A percentile compares a stretch with the other conserved stretches of the same genome.
Conservation (phyloP, 2,888 invertebrate genomes). For the Drosophila meridionalis region DNA sequence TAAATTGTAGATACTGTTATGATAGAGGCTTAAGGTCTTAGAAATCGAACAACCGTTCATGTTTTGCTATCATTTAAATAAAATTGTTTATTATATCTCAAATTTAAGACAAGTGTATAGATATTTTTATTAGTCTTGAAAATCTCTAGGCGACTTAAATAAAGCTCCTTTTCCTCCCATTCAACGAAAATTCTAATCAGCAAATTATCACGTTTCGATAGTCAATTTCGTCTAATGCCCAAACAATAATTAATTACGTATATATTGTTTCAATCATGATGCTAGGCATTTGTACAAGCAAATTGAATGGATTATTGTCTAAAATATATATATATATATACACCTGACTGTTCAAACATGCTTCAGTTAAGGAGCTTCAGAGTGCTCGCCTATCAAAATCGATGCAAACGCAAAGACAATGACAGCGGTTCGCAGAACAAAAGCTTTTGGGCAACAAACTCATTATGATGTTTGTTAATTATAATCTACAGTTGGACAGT, state of each 20-base stretch:
- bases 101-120: no score
- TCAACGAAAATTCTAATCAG: background rate
- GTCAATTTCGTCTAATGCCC: slow-evolving; percentile 1
- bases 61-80: no score
- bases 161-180: background rate
- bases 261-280: slow-evolving; percentile 1
- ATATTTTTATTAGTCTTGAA: no score
- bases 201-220: slow-evolving; percentile 4
- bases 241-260: slow-evolving; percentile 1
- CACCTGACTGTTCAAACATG: slow-evolving; percentile 24
- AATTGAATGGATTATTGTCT: slow-evolving; percentile 15
- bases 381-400: slow-evolving; percentile 16
- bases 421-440: slow-evolving; percentile 38
- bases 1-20: background rate
- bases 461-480: slow-evolving; percentile 54
- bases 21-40: background rate
- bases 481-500: background rate
- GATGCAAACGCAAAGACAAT: slow-evolving; percentile 25
- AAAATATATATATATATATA: background rate
- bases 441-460: slow-evolving; percentile 40
- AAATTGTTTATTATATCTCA: no score
- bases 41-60: no score
- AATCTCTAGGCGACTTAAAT: no score
- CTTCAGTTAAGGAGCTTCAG: slow-evolving; percentile 36
- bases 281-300: background rate